These are phyloP conservation scores for Drosophila pseudotakahashii DNA, from an alignment of 2,888 invertebrate genomes.

Conservation along the genomic window DNA sequence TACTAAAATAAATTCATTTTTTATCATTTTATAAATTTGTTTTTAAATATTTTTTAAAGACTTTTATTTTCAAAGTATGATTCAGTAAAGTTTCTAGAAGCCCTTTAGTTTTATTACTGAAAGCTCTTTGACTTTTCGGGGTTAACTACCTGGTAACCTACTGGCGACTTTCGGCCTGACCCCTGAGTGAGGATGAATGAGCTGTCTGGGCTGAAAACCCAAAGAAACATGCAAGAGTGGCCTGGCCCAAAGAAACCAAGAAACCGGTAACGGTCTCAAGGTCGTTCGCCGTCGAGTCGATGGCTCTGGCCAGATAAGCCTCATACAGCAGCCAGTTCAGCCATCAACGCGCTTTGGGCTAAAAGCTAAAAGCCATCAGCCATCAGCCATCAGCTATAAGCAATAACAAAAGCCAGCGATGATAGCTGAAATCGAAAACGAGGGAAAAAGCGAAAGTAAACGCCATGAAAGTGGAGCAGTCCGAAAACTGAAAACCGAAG, in stretches of 20 bases:
- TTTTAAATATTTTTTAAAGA: neutral
- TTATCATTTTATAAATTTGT: neutral
- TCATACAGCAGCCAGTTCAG: slow-evolving; percentile 41
- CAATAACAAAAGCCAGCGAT: slow-evolving; percentile 30
- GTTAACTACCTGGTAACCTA: slow-evolving; percentile 29
- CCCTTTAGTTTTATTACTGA: neutral
- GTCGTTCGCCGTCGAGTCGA: slow-evolving; percentile 61
- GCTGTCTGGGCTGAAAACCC: slow-evolving; percentile 12
- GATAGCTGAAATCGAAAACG: slow-evolving; percentile 18
- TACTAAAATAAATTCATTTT: too few species aligned
- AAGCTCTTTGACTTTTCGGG: slow-evolving; percentile 4
- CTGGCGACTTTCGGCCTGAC: slow-evolving; percentile 11
- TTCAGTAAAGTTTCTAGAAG: neutral
- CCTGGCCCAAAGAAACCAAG: slow-evolving; percentile 52
- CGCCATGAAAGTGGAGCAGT: slow-evolving; percentile 72
- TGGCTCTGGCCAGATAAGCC: slow-evolving; percentile 64
- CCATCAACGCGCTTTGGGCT: slow-evolving; percentile 34
- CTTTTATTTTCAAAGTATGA: neutral
- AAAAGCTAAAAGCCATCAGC: slow-evolving; percentile 13
- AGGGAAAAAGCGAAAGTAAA: slow-evolving; percentile 73
- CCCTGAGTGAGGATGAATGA: slow-evolving; percentile 24
- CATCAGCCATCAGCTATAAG: slow-evolving; percentile 14
- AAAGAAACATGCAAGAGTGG: slow-evolving; percentile 16
- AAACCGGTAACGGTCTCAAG: slow-evolving; percentile 77
- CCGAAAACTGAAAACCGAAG: slow-evolving; percentile 48